Base-by-base conservation (phyloP, 1,140 invertebrate genomes). In the Hypothenemus hampei region DNA sequence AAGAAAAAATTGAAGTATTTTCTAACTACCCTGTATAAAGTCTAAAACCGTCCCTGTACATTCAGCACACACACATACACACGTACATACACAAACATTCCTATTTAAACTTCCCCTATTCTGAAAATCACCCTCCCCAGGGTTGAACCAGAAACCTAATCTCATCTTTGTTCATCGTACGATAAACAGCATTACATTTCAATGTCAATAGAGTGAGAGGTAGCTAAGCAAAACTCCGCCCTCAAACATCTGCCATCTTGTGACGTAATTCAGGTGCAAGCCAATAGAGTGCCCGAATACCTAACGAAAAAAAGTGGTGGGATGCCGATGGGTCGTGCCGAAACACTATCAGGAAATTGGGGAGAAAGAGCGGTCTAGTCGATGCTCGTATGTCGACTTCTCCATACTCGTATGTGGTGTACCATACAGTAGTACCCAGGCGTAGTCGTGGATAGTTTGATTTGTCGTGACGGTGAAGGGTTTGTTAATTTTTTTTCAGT, bases 181-280 rank as follows among this genome's bases (percentile, higher is more conserved):
- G 22, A 37, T 26, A 41, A 37, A 44, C 49, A 43, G 21, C 15
- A 39, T 29, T 43, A 45, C 23, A 36, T 39, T 47, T 46, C 41
- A 39, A 44, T 46, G 44, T 37, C 40, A 53, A 49, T 29, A 41
- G 31, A 49, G 46, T 52, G 48, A 57, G 41, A 43, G n/a, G 21
- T 21, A 20, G 13, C n/a, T 24, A 8, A 24, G 7, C 7, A 5
- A n/a, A 45, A 13, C 21, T 40, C 46, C 41, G 55, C 47, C 47
- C 50, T 24, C n/a, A 20, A 19, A 36, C 19, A 45, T 33, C 51
- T 57, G 43, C 51, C 57, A 58, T 58, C 39, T 58, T 58, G 56
- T 53, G 50, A 58, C 48, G 50, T 52, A 11, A 15, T 23, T 3
- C 20, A 22, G 35, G 26, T 52, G 10, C 10, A n/a, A 18, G 22